phyloP scores from a whole-genome alignment of 2,113 vertebrate genomes.

The Gambusia affinis region DNA sequence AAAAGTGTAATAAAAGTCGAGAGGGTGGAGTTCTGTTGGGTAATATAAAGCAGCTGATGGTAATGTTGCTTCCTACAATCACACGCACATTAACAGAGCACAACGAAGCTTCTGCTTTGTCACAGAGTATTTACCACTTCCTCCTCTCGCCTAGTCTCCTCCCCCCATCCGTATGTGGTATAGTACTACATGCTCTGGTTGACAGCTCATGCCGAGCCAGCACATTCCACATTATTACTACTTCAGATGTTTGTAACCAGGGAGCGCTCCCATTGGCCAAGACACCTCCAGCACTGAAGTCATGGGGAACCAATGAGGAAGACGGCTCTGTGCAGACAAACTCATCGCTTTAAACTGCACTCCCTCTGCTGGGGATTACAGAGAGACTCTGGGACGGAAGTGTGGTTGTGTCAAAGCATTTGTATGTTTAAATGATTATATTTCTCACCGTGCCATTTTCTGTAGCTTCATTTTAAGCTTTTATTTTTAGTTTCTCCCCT shows the following conservation, averaged over 20 bases:
- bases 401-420: neutral
- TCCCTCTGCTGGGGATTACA: conserved; percentile 55
- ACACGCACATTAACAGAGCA: conserved; percentile 25
- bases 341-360: conserved; percentile 30
- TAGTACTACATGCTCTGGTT: conserved; percentile 81
- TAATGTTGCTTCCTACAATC: conserved; percentile 10
- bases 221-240: conserved; percentile 84
- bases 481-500: no score
- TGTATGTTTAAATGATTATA: neutral
- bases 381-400: neutral
- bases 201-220: conserved; percentile 81
- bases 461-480: no score
- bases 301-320: conserved; percentile 77
- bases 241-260: conserved; percentile 82
- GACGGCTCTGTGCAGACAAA: conserved; percentile 60
- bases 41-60: conserved; percentile 51
- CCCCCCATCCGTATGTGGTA: conserved; percentile 54
- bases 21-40: conserved; percentile 28
- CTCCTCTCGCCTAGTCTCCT: conserved; percentile 37
- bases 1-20: neutral
- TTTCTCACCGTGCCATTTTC: neutral
- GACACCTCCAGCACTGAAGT: conserved; percentile 65
- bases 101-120: conserved; percentile 55
- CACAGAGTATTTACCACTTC: conserved; percentile 58
- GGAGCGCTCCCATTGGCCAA: conserved; percentile 76